These are phyloP conservation scores for Callosobruchus maculatus DNA, from an alignment of 2,888 invertebrate genomes.

Conservation along the genomic window DNA sequence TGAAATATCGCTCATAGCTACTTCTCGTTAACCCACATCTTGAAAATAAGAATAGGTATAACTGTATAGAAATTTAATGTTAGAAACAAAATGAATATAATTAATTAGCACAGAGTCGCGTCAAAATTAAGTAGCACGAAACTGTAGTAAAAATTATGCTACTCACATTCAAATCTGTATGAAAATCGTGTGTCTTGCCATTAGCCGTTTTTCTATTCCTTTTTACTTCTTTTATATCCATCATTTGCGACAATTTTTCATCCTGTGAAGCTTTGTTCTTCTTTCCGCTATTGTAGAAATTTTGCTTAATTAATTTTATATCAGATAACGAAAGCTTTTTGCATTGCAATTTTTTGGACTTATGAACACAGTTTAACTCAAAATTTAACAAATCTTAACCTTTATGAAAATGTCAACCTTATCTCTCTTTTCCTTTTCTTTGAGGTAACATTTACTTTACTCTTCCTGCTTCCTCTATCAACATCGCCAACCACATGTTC, in stretches of 20 bases:
- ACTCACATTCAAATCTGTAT: background rate
- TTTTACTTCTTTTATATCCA: constrained; percentile 4
- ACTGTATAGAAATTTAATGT: no score
- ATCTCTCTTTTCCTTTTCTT: background rate
- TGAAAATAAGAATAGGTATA: background rate
- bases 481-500: constrained; percentile 8
- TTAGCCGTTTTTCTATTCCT: constrained; percentile 5
- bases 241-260: constrained; percentile 9
- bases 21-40: background rate
- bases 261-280: constrained; percentile 6
- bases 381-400: background rate
- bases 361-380: background rate
- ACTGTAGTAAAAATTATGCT: background rate
- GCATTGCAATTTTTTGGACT: constrained; percentile 3
- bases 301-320: constrained; percentile 8
- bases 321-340: constrained; percentile 5
- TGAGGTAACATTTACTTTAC: constrained; percentile 1
- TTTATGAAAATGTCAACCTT: background rate
- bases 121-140: background rate
- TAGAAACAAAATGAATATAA: background rate
- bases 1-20: no score
- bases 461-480: constrained; percentile 5
- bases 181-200: constrained; percentile 6
- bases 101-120: background rate
- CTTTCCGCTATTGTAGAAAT: constrained; percentile 3